These are phyloP conservation scores for Wasmannia auropunctata DNA, from an alignment of 1,140 invertebrate species.

Conservation along the genomic window DNA sequence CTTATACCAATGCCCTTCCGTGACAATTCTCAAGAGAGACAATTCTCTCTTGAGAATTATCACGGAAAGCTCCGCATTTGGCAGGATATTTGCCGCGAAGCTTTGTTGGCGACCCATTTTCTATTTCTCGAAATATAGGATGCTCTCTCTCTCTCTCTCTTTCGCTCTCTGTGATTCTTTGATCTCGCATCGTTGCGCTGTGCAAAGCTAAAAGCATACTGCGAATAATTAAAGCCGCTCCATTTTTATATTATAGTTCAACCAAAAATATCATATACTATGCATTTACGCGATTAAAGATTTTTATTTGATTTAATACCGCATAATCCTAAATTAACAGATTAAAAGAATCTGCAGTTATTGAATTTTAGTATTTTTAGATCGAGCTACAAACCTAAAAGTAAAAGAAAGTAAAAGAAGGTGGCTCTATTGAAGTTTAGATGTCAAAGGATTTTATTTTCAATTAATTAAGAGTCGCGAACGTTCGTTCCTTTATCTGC, in stretches of 20 bases:
- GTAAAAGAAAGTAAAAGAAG: background rate
- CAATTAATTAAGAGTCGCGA: conserved; percentile 26
- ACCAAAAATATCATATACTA: background rate
- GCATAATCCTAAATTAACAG: background rate
- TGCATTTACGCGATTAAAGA: background rate
- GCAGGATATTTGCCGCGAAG: background rate
- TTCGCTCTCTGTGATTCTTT: conserved; percentile 3
- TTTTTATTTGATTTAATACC: background rate
- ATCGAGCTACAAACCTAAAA: background rate
- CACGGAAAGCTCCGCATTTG: background rate
- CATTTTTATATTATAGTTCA: background rate
- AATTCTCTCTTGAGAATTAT: conserved; percentile 47
- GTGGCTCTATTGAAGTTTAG: background rate
- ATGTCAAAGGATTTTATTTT: background rate
- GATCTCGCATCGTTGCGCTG: conserved; percentile 11
- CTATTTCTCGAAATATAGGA: conserved; percentile 30
- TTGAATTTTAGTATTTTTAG: background rate
- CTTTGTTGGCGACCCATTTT: conserved; percentile 22
- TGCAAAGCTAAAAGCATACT: background rate
- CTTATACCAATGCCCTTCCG: background rate
- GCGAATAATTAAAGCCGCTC: conserved; percentile 29
- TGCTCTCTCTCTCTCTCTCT: background rate
- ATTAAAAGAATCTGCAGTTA: background rate
- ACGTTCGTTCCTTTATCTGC: background rate
- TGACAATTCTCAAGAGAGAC: background rate